Evolutionary conservation across 2,113 vertebrate species (phyloP).

Genomic region (Antechinus stuartii): DNA sequence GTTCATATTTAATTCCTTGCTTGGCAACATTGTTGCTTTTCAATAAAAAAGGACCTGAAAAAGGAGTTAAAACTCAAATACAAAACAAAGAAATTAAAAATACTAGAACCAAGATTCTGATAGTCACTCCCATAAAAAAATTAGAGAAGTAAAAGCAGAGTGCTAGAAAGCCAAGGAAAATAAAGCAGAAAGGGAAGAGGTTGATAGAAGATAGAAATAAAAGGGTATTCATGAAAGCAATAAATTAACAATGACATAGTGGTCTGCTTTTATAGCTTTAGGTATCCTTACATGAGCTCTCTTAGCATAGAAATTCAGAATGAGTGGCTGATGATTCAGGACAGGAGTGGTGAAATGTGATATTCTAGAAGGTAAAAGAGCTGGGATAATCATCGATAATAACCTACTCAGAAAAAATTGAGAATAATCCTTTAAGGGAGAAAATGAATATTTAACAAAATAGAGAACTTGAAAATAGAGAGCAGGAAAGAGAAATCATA

Average conservation of each 20-base stretch:
- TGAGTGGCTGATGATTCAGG: not conserved
- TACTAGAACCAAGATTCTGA: not conserved
- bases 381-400: too few species aligned
- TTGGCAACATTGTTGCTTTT: slow-evolving; percentile 9
- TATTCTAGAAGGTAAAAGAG: too few species aligned
- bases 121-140: not conserved
- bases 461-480: too few species aligned
- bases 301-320: not conserved
- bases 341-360: too few species aligned
- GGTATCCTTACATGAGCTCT: not conserved
- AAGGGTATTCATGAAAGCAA: not conserved
- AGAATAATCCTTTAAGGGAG: too few species aligned
- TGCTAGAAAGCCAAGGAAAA: not conserved
- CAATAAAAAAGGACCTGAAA: slow-evolving; percentile 29
- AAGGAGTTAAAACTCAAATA: slow-evolving; percentile 47
- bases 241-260: not conserved
- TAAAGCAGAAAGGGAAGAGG: not conserved
- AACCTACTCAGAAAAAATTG: too few species aligned
- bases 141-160: not conserved
- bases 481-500: too few species aligned
- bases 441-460: too few species aligned
- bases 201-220: not conserved
- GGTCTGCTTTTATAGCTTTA: not conserved
- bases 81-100: slow-evolving; percentile 30
- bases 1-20: not conserved